Conservation (phyloP, 2,888 invertebrate genomes). For the Ochropacha duplaris region DNA sequence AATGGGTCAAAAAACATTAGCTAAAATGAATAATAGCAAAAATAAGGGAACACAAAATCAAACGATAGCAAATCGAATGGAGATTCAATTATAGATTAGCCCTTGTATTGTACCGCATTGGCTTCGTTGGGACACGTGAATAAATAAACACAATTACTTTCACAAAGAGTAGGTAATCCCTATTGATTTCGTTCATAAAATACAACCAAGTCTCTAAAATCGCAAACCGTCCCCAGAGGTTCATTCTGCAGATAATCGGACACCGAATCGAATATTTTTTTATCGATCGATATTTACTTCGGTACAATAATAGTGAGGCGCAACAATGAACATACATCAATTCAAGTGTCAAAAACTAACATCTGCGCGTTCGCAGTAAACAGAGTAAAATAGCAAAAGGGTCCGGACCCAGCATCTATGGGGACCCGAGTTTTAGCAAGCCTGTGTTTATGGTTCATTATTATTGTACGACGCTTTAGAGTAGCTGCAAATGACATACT, state of each 20-base stretch:
- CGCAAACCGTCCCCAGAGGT: slow-evolving; percentile 54
- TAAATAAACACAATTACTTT: slow-evolving; percentile 81
- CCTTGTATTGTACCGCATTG: slow-evolving; percentile 72
- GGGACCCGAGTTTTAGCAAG: slow-evolving; percentile 62
- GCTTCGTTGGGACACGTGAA: slow-evolving; percentile 77
- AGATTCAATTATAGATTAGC: slow-evolving; percentile 83
- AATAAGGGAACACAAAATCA: slow-evolving; percentile 53
- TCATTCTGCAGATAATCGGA: slow-evolving; percentile 65
- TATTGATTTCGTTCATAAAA: slow-evolving; percentile 70
- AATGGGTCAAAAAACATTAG: slow-evolving; percentile 25
- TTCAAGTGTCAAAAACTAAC: slow-evolving; percentile 83
- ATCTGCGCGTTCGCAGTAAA: slow-evolving; percentile 80
- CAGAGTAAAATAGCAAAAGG: slow-evolving; percentile 69
- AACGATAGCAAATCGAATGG: slow-evolving; percentile 73
- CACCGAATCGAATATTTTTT: slow-evolving; percentile 63
- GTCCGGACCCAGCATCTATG: slow-evolving; percentile 62
- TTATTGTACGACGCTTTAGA: slow-evolving; percentile 76
- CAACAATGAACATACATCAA: slow-evolving; percentile 80
- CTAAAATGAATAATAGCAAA: slow-evolving; percentile 35
- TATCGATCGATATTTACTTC: slow-evolving; percentile 65
- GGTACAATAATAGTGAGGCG: slow-evolving; percentile 64
- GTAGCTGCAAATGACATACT: slow-evolving; percentile 80
- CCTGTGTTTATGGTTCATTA: slow-evolving; percentile 80
- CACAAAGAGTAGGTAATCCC: slow-evolving; percentile 72
- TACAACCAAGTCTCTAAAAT: slow-evolving; percentile 57